These are phyloP conservation scores for Henricia sp. DNA, from an alignment of 53 echinoderm and acorn worm genomes.

Conservation along the genomic window DNA sequence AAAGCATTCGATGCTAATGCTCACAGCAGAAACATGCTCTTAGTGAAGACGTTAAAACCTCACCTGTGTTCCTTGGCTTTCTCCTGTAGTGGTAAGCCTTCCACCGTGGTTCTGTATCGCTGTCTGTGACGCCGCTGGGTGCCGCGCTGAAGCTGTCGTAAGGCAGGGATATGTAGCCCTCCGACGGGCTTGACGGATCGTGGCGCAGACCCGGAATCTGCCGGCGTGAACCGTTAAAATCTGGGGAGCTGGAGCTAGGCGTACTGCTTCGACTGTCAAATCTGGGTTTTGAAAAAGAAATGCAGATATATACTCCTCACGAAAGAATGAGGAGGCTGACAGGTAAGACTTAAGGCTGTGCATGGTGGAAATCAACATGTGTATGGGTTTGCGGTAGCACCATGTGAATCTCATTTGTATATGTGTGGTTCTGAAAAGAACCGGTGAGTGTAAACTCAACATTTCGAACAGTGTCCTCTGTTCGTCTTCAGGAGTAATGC, in stretches of 20 bases:
- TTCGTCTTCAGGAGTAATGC: too few relatives aligned
- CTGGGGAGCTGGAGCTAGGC: conserved; percentile 79
- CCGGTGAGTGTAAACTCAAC: too few relatives aligned
- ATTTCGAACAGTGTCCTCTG: too few relatives aligned
- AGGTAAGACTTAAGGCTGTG: too few relatives aligned
- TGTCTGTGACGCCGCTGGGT: conserved; percentile 85
- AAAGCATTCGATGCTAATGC: too few relatives aligned
- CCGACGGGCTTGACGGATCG: conserved; percentile 87
- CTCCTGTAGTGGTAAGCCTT: conserved; percentile 38
- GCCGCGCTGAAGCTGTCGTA: conserved; percentile 86
- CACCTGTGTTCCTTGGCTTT: conserved; percentile 36
- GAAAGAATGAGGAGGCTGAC: background rate
- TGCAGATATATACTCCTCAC: too few relatives aligned
- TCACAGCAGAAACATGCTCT: too few relatives aligned
- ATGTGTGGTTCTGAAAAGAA: too few relatives aligned
- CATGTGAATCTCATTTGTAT: too few relatives aligned
- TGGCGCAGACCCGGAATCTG: conserved; percentile 44
- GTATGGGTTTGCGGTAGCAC: too few relatives aligned
- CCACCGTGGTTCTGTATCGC: conserved; percentile 81
- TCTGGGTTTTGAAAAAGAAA: conserved; percentile 7
- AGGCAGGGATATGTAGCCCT: conserved; percentile 90
- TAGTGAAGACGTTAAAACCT: too few relatives aligned
- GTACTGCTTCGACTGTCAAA: conserved; percentile 74
- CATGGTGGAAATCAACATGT: too few relatives aligned
- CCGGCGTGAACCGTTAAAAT: conserved; percentile 67